phyloP scores from a whole-genome alignment of 1,140 invertebrate genomes.

The Papilio aristodemus region DNA sequence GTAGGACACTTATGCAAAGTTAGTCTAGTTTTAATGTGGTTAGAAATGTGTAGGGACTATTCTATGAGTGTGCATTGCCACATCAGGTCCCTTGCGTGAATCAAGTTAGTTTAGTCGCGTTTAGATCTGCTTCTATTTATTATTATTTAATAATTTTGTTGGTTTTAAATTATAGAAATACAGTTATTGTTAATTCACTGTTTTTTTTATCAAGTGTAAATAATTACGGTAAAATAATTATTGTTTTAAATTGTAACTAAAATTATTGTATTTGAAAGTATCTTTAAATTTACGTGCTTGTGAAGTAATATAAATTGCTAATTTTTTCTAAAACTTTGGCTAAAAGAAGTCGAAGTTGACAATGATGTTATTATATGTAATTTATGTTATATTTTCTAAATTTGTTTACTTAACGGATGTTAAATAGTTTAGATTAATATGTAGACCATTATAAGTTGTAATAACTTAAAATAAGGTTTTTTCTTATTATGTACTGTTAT shows the following conservation, averaged over 20 bases:
- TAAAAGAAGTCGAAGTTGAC: no score
- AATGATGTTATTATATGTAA: no score
- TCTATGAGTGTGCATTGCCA: constrained; percentile 46
- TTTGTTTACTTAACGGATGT: background rate
- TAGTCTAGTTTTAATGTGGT: constrained; percentile 74
- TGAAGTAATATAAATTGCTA: no score
- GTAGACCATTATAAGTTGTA: background rate
- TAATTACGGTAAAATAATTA: no score
- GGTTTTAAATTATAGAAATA: background rate
- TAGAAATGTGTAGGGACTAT: constrained; percentile 58
- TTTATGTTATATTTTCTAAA: no score
- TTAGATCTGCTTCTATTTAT: constrained; percentile 20
- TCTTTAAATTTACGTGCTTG: no score
- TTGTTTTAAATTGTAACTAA: no score
- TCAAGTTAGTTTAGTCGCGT: constrained; percentile 1
- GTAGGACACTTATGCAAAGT: constrained; percentile 78
- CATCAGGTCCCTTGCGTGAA: constrained; percentile 20
- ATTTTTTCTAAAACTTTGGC: no score
- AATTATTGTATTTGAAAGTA: no score
- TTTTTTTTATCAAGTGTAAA: no score
- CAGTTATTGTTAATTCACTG: background rate
- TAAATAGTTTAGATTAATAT: background rate
- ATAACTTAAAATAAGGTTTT: background rate
- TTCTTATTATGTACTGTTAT: constrained; percentile 14
- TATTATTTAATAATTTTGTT: background rate